These are phyloP conservation scores for Eulacestoma nigropectus DNA, from an alignment of 2,113 vertebrate genomes.

Conservation along the genomic window DNA sequence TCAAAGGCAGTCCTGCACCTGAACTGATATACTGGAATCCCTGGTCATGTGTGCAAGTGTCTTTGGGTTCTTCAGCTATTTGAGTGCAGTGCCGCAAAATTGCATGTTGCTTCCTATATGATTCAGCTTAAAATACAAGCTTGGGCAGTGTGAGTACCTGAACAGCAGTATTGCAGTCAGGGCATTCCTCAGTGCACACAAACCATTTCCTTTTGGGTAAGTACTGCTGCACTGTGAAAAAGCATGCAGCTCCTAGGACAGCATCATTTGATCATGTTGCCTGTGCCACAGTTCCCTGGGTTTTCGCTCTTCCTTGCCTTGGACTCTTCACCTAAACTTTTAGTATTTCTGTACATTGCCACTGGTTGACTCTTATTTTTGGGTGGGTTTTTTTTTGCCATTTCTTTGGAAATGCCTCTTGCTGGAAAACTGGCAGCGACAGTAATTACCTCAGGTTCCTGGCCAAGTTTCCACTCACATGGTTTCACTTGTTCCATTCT, in stretches of 20 bases:
- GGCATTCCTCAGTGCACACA: not conserved
- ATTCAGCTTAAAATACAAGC: not conserved
- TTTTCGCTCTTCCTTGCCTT: not conserved
- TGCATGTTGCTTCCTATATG: accelerated
- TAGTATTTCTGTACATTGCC: accelerated
- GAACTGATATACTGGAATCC: accelerated
- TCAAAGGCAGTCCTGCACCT: not conserved
- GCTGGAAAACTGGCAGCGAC: not conserved
- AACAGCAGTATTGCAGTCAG: not conserved
- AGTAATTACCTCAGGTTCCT: not conserved
- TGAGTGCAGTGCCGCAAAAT: not conserved
- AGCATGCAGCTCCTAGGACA: accelerated
- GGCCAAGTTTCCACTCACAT: not conserved
- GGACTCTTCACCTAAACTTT: not conserved
- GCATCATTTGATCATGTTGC: accelerated
- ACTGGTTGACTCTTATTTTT: not conserved
- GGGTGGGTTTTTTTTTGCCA: accelerated
- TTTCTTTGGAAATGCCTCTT: not conserved
- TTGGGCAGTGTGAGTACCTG: not conserved
- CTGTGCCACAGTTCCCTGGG: accelerated
- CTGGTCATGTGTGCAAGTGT: accelerated
- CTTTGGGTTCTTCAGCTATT: accelerated
- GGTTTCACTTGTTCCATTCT: not conserved
- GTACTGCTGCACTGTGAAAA: not conserved
- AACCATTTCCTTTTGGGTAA: not conserved